These are phyloP conservation scores for Melikaiella ostensackeni DNA, from an alignment of 2,888 invertebrate genomes.

Conservation along the genomic window DNA sequence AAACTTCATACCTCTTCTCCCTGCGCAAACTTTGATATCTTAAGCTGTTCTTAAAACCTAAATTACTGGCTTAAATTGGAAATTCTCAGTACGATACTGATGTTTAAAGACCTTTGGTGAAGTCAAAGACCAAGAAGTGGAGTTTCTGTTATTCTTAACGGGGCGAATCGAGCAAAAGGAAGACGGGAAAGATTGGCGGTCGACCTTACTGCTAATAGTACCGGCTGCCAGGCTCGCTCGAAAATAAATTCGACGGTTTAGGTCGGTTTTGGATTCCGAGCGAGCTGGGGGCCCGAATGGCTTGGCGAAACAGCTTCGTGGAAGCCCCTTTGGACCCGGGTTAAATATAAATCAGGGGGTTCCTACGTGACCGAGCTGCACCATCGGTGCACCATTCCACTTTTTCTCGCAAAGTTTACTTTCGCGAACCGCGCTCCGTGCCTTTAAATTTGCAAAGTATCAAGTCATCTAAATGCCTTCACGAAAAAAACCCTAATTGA, in stretches of 20 bases:
- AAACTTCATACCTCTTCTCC: not conserved
- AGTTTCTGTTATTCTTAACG: conserved; percentile 14
- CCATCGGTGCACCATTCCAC: conserved; percentile 33
- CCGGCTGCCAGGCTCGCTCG: conserved; percentile 13
- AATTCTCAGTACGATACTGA: not conserved
- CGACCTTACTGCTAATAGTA: conserved; percentile 32
- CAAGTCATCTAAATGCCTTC: conserved; percentile 32
- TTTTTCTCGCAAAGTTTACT: conserved; percentile 34
- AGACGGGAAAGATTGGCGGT: conserved; percentile 20
- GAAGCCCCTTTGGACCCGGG: conserved; percentile 28
- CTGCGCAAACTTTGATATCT: not conserved
- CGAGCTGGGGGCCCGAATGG: conserved; percentile 14
- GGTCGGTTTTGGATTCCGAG: conserved; percentile 32
- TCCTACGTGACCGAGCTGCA: conserved; percentile 30
- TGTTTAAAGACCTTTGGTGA: not conserved
- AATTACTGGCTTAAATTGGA: not conserved
- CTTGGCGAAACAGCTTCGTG: conserved; percentile 32
- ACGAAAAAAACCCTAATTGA: conserved; percentile 26
- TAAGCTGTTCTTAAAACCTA: not conserved
- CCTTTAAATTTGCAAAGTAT: conserved; percentile 35
- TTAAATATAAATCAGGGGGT: conserved; percentile 40
- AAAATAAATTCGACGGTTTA: conserved; percentile 40
- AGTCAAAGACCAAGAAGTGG: not conserved
- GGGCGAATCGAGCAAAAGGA: conserved; percentile 10
- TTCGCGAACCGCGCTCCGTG: conserved; percentile 12